These are phyloP conservation scores for Stenodema calcarata DNA, from an alignment of 2,888 invertebrate species.

Conservation along the genomic window DNA sequence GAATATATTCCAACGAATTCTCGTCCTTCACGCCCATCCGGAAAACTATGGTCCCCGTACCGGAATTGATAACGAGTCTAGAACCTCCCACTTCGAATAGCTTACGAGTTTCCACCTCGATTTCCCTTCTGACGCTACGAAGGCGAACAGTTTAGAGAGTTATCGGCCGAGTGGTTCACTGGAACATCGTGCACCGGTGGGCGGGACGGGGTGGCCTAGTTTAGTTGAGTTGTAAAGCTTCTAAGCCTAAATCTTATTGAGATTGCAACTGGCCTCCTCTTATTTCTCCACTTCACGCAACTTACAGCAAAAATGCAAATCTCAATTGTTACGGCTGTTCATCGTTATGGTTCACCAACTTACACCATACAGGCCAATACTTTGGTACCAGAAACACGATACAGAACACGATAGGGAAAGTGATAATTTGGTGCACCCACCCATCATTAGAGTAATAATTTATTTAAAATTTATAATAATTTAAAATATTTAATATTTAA, in stretches of 20 bases:
- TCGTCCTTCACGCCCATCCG: too few species aligned
- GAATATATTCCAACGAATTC: too few species aligned
- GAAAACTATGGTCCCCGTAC: too few species aligned
- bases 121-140: not conserved
- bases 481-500: too few species aligned
- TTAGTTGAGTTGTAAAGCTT: conserved; percentile 19
- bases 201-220: conserved; percentile 6
- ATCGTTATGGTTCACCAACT: too few species aligned
- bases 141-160: not conserved
- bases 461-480: too few species aligned
- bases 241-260: conserved; percentile 10
- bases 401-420: too few species aligned
- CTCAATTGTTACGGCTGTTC: too few species aligned
- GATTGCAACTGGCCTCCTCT: conserved; percentile 7
- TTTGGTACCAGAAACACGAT: too few species aligned
- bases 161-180: not conserved
- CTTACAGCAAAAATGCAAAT: not conserved
- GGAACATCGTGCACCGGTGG: not conserved
- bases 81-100: not conserved
- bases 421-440: too few species aligned
- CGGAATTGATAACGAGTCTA: not conserved
- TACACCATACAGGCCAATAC: too few species aligned
- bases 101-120: not conserved
- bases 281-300: not conserved
- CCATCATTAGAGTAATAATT: too few species aligned